Base-by-base conservation (phyloP, 92 coral and sea anemone species). In the Porites divaricata region DNA sequence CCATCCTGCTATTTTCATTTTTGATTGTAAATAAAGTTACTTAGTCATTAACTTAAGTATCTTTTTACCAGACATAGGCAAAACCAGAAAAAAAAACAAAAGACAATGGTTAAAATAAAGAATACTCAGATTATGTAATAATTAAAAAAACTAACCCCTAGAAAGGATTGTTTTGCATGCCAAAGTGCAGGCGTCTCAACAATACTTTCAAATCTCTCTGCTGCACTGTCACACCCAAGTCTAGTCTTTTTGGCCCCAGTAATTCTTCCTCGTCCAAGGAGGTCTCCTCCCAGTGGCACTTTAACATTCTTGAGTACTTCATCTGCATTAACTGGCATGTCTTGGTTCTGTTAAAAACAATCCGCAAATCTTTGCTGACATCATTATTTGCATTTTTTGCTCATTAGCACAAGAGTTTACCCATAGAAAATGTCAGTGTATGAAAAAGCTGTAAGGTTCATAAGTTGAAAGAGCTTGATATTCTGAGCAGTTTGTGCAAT, bases 161-260 rank as follows among this genome's bases (percentile, higher is more conserved):
- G 89, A 66, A 93, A 90, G 8, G 94, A 12, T 65, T 81, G 87
- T 45, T 93, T 93, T 54, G 83, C 35, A 79, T 93, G 93, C 97
- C 92, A 93, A 7, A 88, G 68, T 6, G 93, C 92, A 3, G 93
- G 90, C 6, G 17, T 25, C 70, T 93, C 92, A 21, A 87, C 58
- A 22, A 90, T 86, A 56, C 72, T 80, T 19, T 90, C 89, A 78
- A 93, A 93, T 19, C 83, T 28, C 8, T 88, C 93, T 21, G 75
- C 65, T 1, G 67, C 11, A 5, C 15, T 49, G 63, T 93, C 92
- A 85, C 96, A 93, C 26, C 96, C 96, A 25, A 85, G 23, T 57
- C 92, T 71, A 22, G 86, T 84, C 49, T 72, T 90, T 26, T 87
- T 92, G 14, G 95, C 91, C 8, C 95, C 95, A 20, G 93, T 83